Conservation (phyloP, 2,797 vertebrate genomes). For the Ataeniobius toweri region DNA sequence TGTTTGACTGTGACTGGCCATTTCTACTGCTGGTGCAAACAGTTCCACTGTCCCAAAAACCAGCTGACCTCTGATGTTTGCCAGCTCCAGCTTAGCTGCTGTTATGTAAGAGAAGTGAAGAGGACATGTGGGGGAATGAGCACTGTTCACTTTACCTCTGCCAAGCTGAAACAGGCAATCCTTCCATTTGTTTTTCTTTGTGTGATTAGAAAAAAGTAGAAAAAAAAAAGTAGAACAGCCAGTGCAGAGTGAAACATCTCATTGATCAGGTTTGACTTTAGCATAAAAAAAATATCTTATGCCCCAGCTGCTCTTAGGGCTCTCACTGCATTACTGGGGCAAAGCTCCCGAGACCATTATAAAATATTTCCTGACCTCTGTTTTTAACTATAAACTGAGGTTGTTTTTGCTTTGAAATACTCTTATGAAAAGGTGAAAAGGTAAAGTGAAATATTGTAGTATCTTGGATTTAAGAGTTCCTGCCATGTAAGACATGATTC, state of each 20-base stretch:
- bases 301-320: slow-evolving; percentile 36
- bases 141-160: slow-evolving; percentile 52
- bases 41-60: slow-evolving; percentile 69
- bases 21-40: slow-evolving; percentile 48
- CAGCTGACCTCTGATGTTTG: slow-evolving; percentile 75
- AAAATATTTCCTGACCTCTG: slow-evolving; percentile 51
- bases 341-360: slow-evolving; percentile 56
- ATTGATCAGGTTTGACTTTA: slow-evolving; percentile 49
- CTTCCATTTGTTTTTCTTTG: slow-evolving; percentile 16
- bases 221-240: slow-evolving; percentile 30
- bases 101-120: slow-evolving; percentile 67
- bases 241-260: slow-evolving; percentile 48
- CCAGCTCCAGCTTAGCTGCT: slow-evolving; percentile 64
- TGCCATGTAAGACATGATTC: not conserved
- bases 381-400: slow-evolving; percentile 50
- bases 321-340: slow-evolving; percentile 47
- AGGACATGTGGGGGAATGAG: slow-evolving; percentile 43
- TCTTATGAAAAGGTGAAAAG: not conserved
- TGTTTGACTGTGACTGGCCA: slow-evolving; percentile 34
- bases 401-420: slow-evolving; percentile 48
- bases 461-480: not conserved
- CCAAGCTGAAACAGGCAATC: slow-evolving; percentile 35
- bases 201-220: slow-evolving; percentile 8
- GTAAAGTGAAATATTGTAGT: not conserved
- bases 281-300: slow-evolving; percentile 43